Percentiles rank a stretch among this genome's conserved stretches.
phyloP scores from a whole-genome alignment of 2,797 vertebrate species.

The Huso huso region DNA sequence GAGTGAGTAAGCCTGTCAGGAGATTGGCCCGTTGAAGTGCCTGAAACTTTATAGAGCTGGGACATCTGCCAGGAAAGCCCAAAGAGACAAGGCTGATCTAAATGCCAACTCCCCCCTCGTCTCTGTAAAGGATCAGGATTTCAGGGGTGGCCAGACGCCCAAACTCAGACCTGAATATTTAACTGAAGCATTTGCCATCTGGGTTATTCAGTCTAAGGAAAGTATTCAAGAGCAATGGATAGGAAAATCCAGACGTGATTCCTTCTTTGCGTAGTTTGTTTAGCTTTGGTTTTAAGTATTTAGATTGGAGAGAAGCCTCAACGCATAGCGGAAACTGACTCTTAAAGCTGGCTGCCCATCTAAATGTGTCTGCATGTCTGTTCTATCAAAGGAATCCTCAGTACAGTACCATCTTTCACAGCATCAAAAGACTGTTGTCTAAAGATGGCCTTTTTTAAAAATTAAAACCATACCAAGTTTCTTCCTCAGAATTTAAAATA shows the following conservation, averaged over 20 bases:
- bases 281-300: conserved; percentile 25
- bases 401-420: no score
- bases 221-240: conserved; percentile 13
- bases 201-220: conserved; percentile 21
- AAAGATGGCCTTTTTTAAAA: no score
- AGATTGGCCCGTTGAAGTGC: conserved; percentile 16
- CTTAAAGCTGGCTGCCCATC: conserved; percentile 2
- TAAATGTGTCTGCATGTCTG: background rate
- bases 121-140: conserved; percentile 7
- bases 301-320: conserved; percentile 7
- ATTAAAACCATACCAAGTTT: no score
- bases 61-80: conserved; percentile 15
- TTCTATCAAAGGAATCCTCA: conserved; percentile 7
- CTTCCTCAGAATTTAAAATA: no score
- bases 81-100: background rate
- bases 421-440: no score
- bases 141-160: conserved; percentile 24
- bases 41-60: conserved; percentile 21
- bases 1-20: conserved; percentile 12
- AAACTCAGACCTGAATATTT: conserved; percentile 12
- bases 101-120: background rate
- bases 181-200: conserved; percentile 30
- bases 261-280: conserved; percentile 17
- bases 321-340: conserved; percentile 5
- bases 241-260: conserved; percentile 21